These are phyloP conservation scores for Micropterix aruncella DNA, from an alignment of 2,888 invertebrate genomes.

Conservation along the genomic window DNA sequence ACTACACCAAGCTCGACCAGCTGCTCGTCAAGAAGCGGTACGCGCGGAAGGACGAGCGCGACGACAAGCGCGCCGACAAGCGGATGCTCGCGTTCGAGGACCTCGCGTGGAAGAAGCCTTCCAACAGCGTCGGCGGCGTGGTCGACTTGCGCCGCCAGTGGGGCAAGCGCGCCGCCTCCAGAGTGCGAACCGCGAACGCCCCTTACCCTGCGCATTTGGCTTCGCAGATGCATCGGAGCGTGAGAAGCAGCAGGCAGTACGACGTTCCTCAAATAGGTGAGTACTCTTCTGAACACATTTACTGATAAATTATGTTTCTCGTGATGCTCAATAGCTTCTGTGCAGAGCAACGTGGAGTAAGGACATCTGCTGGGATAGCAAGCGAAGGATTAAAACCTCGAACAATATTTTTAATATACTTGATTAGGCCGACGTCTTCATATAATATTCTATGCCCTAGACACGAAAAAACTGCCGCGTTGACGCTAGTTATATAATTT, in stretches of 20 bases:
- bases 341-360: too few relatives aligned
- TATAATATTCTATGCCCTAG: too few relatives aligned
- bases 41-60: conserved; percentile 20
- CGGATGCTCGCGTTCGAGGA: conserved; percentile 15
- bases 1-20: conserved; percentile 16
- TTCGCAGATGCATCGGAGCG: conserved; percentile 64
- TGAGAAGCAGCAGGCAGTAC: conserved; percentile 62
- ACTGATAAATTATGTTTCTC: too few relatives aligned
- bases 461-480: too few relatives aligned
- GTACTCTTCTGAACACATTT: too few relatives aligned
- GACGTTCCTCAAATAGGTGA: conserved; percentile 81
- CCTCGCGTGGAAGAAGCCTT: conserved; percentile 20
- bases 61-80: conserved; percentile 16
- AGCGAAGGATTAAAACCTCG: too few relatives aligned
- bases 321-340: too few relatives aligned
- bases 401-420: too few relatives aligned
- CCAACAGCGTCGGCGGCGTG: conserved; percentile 20
- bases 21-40: conserved; percentile 19
- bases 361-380: too few relatives aligned
- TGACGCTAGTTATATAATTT: too few relatives aligned
- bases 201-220: conserved; percentile 36
- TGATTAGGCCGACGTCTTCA: too few relatives aligned
- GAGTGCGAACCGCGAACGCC: neutral
- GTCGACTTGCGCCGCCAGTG: neutral
- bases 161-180: neutral